Evolutionary conservation across 2,113 vertebrate genomes (phyloP).

Genomic region (Athene noctua): DNA sequence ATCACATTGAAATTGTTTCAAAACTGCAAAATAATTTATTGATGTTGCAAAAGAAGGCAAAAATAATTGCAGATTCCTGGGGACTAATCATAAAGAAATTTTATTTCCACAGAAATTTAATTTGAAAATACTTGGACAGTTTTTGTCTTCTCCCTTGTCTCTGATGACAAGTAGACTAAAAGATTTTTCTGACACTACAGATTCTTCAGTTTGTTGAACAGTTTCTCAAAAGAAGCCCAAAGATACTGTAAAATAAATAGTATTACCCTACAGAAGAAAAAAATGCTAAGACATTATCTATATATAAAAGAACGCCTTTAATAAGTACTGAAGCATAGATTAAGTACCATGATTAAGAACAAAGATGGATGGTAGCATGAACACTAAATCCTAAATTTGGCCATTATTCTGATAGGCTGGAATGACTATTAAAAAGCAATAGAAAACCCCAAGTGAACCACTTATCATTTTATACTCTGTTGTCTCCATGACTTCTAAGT

Average conservation of each 20-base stretch:
- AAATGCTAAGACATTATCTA: not conserved
- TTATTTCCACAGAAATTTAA: not conserved
- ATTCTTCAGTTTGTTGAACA: not conserved
- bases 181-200: not conserved
- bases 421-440: not conserved
- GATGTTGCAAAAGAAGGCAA: not conserved
- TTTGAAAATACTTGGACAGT: not conserved
- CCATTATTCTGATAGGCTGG: not conserved
- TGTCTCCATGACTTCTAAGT: not conserved
- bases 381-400: not conserved
- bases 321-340: not conserved
- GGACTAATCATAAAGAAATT: not conserved
- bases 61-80: not conserved
- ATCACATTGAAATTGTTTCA: not conserved
- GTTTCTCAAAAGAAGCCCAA: not conserved
- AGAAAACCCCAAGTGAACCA: not conserved
- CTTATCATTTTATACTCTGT: not conserved
- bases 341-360: not conserved
- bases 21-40: not conserved
- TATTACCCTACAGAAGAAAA: not conserved
- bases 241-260: not conserved
- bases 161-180: not conserved
- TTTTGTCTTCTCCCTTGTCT: not conserved
- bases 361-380: not conserved
- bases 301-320: not conserved